Conservation (phyloP, 2,113 vertebrate species). For the Semnornis frantzii region DNA sequence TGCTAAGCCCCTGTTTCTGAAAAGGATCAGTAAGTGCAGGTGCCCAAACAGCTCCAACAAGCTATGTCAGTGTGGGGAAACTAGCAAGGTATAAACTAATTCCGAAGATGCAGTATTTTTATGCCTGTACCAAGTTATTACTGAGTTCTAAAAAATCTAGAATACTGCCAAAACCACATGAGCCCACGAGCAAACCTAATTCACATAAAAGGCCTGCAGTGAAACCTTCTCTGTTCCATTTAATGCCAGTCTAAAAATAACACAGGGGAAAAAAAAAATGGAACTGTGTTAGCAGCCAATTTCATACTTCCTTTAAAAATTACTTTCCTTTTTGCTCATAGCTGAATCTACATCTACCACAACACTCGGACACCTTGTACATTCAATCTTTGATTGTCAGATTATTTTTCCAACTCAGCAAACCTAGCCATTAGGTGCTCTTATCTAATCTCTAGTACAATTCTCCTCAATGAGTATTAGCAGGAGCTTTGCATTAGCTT, state of each 20-base stretch:
- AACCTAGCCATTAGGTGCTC: neutral
- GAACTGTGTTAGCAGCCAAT: neutral
- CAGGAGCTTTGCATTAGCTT: neutral
- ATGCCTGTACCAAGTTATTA: neutral
- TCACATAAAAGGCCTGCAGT: neutral
- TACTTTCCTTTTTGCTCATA: neutral
- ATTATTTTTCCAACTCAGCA: neutral
- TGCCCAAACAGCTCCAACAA: neutral
- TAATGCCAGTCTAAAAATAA: constrained; percentile 16
- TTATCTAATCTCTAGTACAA: neutral
- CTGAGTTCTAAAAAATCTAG: neutral
- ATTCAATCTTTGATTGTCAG: neutral
- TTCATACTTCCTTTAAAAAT: neutral
- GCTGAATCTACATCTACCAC: neutral
- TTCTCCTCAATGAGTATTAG: neutral
- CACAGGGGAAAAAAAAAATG: accelerated
- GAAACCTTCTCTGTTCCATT: neutral
- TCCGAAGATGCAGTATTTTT: neutral
- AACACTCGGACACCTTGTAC: neutral
- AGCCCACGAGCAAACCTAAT: neutral
- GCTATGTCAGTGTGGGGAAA: neutral
- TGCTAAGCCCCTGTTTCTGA: neutral
- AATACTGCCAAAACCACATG: neutral
- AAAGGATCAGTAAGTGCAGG: neutral
- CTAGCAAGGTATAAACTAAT: neutral